Base-by-base conservation (phyloP, 2,797 vertebrate genomes). In the Schizopygopsis malacanthus region DNA sequence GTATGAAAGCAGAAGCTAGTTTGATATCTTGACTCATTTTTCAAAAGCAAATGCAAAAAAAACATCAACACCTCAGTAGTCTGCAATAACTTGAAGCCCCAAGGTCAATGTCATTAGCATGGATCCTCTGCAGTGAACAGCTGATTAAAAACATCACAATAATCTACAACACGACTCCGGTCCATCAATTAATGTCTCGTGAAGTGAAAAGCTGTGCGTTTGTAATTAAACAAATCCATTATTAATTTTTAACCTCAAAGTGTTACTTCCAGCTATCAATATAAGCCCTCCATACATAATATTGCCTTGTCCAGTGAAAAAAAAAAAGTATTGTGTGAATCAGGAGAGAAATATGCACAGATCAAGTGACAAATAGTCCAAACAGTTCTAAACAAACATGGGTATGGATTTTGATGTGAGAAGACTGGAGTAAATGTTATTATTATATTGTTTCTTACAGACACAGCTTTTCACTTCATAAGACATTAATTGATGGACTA, bases 1-100 rank as follows among this genome's bases (percentile, higher is more conserved):
- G 54, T 71, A 54, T 76, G 52, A 59, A 5, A 47, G 73, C 25
- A 72, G 39, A 59, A 77, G 69, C 54, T 45, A 50, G 71, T 63
- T 83, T 25, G 28, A 65, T 76, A 16, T 76, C 56, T 76, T 83
- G 71, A 72, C 52, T 82, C n/a, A 72, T 37, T 45, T 59, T 72
- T 72, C 16, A 18, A 61, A 72, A 81, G 18, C 18, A 22, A 81
- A 71, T 81, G 33, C 22, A 39, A 54, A 82, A 81, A 52, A 56
- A 22, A 11, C 12, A 13, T 43, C 39, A 39, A 13, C 37, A 76
- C 25, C 16, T 54, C 47, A 20, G 20, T 22, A 5, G 20, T 45
- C 41, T n/a, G 28, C 20, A 56, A n/a, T 56, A 56, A 56, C 4
- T 16, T 43, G 20, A 82, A 43, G 37, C 67, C 10, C 37, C 11